These are phyloP conservation scores for Lepidocyrtoides sp. DNA, from an alignment of 2,888 invertebrate genomes.

Conservation along the genomic window DNA sequence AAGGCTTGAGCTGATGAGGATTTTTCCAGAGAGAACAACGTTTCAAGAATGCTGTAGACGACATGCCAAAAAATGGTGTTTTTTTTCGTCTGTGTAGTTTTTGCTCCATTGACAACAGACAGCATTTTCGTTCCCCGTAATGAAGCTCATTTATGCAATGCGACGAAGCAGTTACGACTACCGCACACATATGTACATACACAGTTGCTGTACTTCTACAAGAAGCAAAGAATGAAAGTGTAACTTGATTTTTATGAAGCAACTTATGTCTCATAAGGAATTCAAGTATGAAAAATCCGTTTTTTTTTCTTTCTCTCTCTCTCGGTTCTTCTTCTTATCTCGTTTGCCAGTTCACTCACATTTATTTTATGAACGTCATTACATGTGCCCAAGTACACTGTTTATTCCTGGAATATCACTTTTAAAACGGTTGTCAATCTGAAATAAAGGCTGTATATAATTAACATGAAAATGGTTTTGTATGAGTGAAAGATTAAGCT, in stretches of 20 bases:
- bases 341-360: slow-evolving; percentile 4
- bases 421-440: slow-evolving; percentile 30
- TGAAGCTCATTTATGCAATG: slow-evolving; percentile 64
- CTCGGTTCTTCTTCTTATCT: too few relatives aligned
- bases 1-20: slow-evolving; percentile 21
- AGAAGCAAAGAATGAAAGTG: neutral
- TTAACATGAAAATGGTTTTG: slow-evolving; percentile 8
- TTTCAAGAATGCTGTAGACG: slow-evolving; percentile 28
- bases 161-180: neutral
- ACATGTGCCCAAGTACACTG: neutral
- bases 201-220: neutral
- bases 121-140: slow-evolving; percentile 34
- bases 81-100: slow-evolving; percentile 6
- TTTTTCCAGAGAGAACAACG: neutral
- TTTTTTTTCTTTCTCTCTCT: slow-evolving; percentile 4
- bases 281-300: slow-evolving; percentile 18
- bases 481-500: slow-evolving; percentile 4
- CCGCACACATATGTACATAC: neutral
- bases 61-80: slow-evolving; percentile 42
- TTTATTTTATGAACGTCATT: slow-evolving; percentile 10
- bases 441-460: slow-evolving; percentile 31
- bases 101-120: slow-evolving; percentile 43
- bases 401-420: neutral
- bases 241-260: neutral
- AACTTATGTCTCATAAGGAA: slow-evolving; percentile 14